Percentiles rank a stretch among this genome's conserved stretches.
phyloP scores from a whole-genome alignment of 2,888 invertebrate species.

The Oithona nana region DNA sequence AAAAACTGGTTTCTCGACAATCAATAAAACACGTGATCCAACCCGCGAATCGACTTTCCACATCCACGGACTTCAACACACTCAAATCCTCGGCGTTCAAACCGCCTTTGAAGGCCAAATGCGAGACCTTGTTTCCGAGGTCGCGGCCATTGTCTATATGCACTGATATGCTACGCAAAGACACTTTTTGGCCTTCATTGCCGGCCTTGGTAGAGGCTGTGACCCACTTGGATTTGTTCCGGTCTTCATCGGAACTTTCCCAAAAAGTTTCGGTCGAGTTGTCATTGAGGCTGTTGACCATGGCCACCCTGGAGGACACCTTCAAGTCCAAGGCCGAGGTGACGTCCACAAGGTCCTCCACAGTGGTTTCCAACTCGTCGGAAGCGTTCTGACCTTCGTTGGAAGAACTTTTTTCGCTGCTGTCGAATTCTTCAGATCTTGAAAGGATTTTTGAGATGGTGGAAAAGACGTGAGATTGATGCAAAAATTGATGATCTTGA shows the following conservation, averaged over 20 bases:
- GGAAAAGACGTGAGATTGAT: conserved; percentile 74
- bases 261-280: conserved; percentile 94
- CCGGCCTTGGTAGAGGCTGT: conserved; percentile 37
- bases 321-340: conserved; percentile 56
- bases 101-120: conserved; percentile 65
- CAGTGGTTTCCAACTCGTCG: conserved; percentile 17
- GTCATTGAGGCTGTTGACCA: conserved; percentile 79
- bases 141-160: conserved; percentile 90
- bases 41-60: conserved; percentile 61
- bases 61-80: conserved; percentile 60
- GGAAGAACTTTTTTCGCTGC: too few relatives aligned
- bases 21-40: conserved; percentile 63
- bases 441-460: conserved; percentile 89
- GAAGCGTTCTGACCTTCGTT: too few relatives aligned
- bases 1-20: conserved; percentile 32
- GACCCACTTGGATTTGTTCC: conserved; percentile 68
- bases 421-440: background rate
- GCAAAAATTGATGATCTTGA: conserved; percentile 74
- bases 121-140: conserved; percentile 47
- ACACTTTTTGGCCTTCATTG: conserved; percentile 36
- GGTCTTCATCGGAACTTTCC: conserved; percentile 94
- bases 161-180: conserved; percentile 55
- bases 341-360: conserved; percentile 48
- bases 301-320: conserved; percentile 79
- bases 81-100: conserved; percentile 57